Conservation (phyloP, 2,113 vertebrate species). For the Addax nasomaculatus region DNA sequence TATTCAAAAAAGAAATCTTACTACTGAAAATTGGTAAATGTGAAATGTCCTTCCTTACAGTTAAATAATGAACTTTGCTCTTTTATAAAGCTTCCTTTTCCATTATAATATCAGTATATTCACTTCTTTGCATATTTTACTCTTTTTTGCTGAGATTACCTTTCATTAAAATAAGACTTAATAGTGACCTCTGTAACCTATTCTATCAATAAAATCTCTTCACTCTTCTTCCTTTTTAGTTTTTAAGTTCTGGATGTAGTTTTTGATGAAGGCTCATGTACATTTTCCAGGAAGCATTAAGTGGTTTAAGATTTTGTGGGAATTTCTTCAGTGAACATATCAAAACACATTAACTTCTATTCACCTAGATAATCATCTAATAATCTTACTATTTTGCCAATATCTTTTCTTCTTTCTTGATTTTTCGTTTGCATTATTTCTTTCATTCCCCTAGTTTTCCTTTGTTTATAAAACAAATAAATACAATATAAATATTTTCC, state of each 20-base stretch:
- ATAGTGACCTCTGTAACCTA: background rate
- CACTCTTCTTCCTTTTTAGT: background rate
- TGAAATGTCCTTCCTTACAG: conserved; percentile 1
- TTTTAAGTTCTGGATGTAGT: conserved; percentile 2
- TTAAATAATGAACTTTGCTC: conserved; percentile 7
- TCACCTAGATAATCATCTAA: background rate
- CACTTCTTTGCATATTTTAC: conserved; percentile 2
- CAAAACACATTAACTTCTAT: background rate
- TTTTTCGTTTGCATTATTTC: background rate
- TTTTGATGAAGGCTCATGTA: conserved; percentile 25
- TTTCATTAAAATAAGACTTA: conserved; percentile 43
- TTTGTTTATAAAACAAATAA: background rate
- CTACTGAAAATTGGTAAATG: background rate
- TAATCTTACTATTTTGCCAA: background rate
- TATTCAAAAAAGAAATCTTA: conserved; percentile 30
- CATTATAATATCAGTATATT: background rate
- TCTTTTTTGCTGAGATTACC: background rate
- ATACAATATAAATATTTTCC: background rate
- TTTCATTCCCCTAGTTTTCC: background rate
- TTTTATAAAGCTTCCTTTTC: background rate
- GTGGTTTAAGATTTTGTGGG: background rate
- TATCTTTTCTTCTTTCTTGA: background rate
- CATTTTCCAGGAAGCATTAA: background rate
- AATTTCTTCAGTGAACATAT: background rate
- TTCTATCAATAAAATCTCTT: background rate